Evolutionary conservation across 2,797 vertebrate genomes (phyloP).

Genomic region (Karalla daura): DNA sequence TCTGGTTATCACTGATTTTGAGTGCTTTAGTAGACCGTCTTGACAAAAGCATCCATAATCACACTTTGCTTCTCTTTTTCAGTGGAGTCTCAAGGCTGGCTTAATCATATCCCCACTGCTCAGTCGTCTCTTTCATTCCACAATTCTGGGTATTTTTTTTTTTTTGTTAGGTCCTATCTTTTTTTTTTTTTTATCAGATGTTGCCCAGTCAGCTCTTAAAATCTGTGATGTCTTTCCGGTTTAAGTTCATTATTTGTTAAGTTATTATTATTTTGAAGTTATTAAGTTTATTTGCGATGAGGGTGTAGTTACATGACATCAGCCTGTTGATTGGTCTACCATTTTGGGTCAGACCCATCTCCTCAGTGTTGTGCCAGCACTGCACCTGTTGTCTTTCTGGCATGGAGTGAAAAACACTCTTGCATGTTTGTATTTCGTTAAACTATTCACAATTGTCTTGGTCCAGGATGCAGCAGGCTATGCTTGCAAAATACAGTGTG

Average conservation of each 20-base stretch:
- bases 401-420: no score
- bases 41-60: slow-evolving; percentile 52
- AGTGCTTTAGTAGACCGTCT: slow-evolving; percentile 42
- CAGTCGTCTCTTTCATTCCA: slow-evolving; percentile 19
- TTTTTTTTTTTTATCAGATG: background rate
- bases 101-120: slow-evolving; percentile 27
- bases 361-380: no score
- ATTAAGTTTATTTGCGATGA: no score
- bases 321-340: no score
- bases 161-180: slow-evolving; percentile 2
- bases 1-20: slow-evolving; percentile 39
- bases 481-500: no score
- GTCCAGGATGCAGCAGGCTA: no score
- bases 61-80: slow-evolving; percentile 42
- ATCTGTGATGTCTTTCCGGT: background rate
- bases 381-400: no score
- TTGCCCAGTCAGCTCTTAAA: background rate
- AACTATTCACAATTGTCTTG: no score
- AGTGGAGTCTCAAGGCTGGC: slow-evolving; percentile 30
- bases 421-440: no score
- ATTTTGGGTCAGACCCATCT: no score
- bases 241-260: background rate
- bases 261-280: no score
- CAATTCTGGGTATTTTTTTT: slow-evolving; percentile 4
- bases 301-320: background rate